Evolutionary conservation across 2,888 invertebrate genomes (phyloP), one percentile per base, ranked within the genome.

Genomic region (Tachystola acroxantha): DNA sequence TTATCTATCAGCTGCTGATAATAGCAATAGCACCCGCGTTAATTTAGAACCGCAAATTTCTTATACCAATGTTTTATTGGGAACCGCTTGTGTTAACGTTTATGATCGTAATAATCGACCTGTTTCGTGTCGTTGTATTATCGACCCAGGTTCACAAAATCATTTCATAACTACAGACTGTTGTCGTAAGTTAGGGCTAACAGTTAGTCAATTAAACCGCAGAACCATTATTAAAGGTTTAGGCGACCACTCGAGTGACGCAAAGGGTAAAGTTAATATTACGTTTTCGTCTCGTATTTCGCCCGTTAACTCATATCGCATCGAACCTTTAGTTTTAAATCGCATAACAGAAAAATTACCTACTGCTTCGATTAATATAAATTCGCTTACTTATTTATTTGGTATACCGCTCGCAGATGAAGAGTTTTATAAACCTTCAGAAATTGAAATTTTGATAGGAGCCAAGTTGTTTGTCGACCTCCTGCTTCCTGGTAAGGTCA

Each of bases 91-190:
- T 4, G 10, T 27, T 12, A 27, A 10, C 11, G 11, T 27, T 12
- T 12, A 10, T 10, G 11, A 27, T 7, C 27, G 27, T 7, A 12
- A 27, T n/a, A 12, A 12, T 11, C 27, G 27, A 14, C n/a, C 5
- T 3, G n/a, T 30, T 20, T 4, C 12, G 10, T 27, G 27, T 12
- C 27, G 36, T 5, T 10, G 12, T 10, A 10, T 30, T 19, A 10
- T 36, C 2, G 36, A 36, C 24, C 19, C 20, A 4, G 30, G 16
- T 6, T 36, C 36, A 24, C 36, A 36, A 12, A 20, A 22, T 9
- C 10, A 36, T 36, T 29, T 36, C 12, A 30, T 30, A 4, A 29
- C 36, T 1, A 3, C 27, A 2, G 24, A 19, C 2, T 36, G 29
- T 9, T 29, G 29, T 30, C 10, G 12, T 12, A 20, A 22, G 3